phyloP scores from a whole-genome alignment of 2,888 invertebrate genomes.

The Plebejus argus region DNA sequence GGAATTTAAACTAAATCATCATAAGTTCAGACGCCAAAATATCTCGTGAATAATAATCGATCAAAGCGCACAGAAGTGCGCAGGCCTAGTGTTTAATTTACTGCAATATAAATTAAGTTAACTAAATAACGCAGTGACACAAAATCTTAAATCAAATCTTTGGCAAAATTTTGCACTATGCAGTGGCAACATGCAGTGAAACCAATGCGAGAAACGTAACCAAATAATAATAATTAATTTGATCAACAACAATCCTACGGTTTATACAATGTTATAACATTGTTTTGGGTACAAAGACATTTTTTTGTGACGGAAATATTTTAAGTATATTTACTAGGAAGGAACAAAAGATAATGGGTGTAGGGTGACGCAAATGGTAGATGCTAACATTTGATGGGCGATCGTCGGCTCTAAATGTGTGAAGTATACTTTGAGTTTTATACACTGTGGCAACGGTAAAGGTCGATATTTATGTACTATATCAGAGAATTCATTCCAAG shows the following conservation, averaged over 20 bases:
- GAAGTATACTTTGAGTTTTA: not conserved
- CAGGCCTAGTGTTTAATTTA: too few relatives aligned
- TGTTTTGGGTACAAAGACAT: not conserved
- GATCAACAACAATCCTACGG: not conserved
- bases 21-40: too few relatives aligned
- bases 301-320: not conserved
- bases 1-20: not conserved
- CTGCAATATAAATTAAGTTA: too few relatives aligned
- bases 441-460: not conserved
- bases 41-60: too few relatives aligned
- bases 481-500: too few relatives aligned
- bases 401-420: not conserved
- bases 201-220: too few relatives aligned
- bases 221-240: not conserved
- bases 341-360: conserved; percentile 6
- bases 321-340: not conserved
- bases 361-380: conserved; percentile 3
- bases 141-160: too few relatives aligned
- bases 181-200: too few relatives aligned
- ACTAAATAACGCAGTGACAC: too few relatives aligned
- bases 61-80: too few relatives aligned
- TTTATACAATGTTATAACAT: not conserved
- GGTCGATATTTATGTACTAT: not conserved
- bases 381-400: conserved; percentile 10
- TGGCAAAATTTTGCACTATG: too few relatives aligned